Conservation (phyloP, 1,140 invertebrate species). For the Sycobia sp. region DNA sequence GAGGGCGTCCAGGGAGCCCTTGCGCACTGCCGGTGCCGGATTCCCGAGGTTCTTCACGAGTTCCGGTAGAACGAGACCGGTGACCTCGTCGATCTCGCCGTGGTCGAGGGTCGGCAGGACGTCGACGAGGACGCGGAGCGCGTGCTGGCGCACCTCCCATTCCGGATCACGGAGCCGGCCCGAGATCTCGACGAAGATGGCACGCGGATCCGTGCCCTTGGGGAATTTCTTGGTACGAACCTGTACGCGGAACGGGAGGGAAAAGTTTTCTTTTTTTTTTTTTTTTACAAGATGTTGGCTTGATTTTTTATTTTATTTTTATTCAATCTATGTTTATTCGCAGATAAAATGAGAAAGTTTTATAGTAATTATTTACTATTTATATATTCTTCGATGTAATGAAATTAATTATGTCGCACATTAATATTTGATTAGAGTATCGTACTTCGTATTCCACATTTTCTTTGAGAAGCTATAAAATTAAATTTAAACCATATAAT, state of each 20-base stretch:
- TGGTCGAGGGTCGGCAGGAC: conserved; percentile 68
- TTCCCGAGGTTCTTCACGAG: conserved; percentile 77
- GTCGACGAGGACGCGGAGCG: conserved; percentile 75
- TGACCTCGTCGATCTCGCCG: conserved; percentile 63
- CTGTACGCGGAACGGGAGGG: conserved; percentile 36
- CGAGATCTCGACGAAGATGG: conserved; percentile 71
- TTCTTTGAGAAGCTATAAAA: too few relatives aligned
- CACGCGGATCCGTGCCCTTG: conserved; percentile 66
- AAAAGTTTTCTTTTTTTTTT: too few relatives aligned
- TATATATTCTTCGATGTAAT: too few relatives aligned
- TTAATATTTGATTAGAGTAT: too few relatives aligned
- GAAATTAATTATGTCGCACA: too few relatives aligned
- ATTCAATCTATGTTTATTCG: too few relatives aligned
- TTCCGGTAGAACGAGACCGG: conserved; percentile 67
- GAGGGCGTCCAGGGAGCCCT: conserved; percentile 73
- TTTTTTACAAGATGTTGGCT: too few relatives aligned
- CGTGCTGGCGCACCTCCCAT: conserved; percentile 81
- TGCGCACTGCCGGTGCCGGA: conserved; percentile 75
- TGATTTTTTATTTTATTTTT: too few relatives aligned
- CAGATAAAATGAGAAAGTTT: too few relatives aligned
- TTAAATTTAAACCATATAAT: too few relatives aligned
- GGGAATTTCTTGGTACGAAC: conserved; percentile 58
- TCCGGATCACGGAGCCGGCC: conserved; percentile 77
- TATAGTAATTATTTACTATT: too few relatives aligned
- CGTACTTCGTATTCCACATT: too few relatives aligned